Percentiles rank a stretch among this genome's conserved stretches.
Evolutionary conservation across 2,888 invertebrate genomes (phyloP).

Genomic region (Chromoteleia sp.): DNA sequence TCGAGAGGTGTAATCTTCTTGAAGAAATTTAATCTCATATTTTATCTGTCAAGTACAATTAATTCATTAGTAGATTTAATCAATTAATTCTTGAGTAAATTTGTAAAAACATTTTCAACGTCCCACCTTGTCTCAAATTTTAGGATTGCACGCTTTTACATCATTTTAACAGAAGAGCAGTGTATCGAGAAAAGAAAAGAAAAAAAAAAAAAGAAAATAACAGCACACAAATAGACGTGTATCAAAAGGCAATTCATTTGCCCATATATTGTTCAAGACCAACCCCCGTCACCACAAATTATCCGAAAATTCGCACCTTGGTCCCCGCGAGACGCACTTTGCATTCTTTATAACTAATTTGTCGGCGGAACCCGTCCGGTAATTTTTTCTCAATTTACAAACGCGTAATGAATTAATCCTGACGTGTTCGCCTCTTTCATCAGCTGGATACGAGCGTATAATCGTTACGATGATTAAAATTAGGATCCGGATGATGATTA

Average conservation of each 20-base stretch:
- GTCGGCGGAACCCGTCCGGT: neutral
- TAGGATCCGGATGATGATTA: conserved; percentile 64
- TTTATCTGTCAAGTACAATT: too few relatives aligned
- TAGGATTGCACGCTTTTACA: too few relatives aligned
- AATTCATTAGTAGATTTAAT: too few relatives aligned
- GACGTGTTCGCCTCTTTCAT: conserved; percentile 50
- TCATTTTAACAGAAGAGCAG: too few relatives aligned
- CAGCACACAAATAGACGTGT: conserved; percentile 1
- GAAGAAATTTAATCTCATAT: too few relatives aligned
- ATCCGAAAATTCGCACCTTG: conserved; percentile 51
- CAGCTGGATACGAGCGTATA: conserved; percentile 33
- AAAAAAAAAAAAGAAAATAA: too few relatives aligned
- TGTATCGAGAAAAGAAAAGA: too few relatives aligned
- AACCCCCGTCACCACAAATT: conserved; percentile 12
- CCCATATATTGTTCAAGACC: conserved; percentile 6
- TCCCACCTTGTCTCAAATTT: too few relatives aligned
- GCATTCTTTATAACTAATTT: conserved; percentile 55
- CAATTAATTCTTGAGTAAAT: too few relatives aligned
- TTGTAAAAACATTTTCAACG: too few relatives aligned
- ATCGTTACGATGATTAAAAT: conserved; percentile 64
- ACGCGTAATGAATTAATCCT: conserved; percentile 56
- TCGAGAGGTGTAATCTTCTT: too few relatives aligned
- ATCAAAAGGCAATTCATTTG: conserved; percentile 5
- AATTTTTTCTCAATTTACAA: conserved; percentile 48
- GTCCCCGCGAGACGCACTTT: conserved; percentile 31